Evolutionary conservation across 2,888 invertebrate genomes (phyloP).

Genomic region (Chaitophorus viminalis): DNA sequence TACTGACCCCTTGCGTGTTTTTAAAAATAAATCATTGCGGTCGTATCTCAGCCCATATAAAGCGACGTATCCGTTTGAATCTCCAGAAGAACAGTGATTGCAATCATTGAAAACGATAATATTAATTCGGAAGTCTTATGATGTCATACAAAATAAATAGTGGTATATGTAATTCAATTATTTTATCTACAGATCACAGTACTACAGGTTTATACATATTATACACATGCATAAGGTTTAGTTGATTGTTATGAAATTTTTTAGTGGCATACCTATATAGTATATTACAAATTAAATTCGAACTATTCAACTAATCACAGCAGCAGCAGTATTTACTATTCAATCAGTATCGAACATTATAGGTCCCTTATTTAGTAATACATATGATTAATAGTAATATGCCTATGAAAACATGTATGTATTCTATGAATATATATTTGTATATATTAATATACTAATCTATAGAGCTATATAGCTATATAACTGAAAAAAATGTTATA

Average conservation of each 20-base stretch:
- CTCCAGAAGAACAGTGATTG: conserved; percentile 40
- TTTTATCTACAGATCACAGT: background rate
- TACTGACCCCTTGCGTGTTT: conserved; percentile 55
- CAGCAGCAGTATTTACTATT: background rate
- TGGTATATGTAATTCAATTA: background rate
- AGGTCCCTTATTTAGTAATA: background rate
- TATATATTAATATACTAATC: too few relatives aligned
- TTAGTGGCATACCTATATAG: background rate
- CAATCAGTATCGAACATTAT: background rate
- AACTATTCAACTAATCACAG: background rate
- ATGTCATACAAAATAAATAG: background rate
- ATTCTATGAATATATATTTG: too few relatives aligned
- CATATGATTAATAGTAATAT: too few relatives aligned
- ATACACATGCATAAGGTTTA: background rate
- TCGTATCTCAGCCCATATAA: conserved; percentile 51
- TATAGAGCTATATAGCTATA: too few relatives aligned
- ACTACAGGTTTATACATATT: too few relatives aligned
- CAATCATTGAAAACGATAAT: background rate
- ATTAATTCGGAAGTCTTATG: background rate
- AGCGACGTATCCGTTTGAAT: conserved; percentile 29
- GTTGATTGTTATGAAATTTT: background rate
- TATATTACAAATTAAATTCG: too few relatives aligned
- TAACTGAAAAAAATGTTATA: too few relatives aligned
- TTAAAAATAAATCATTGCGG: conserved; percentile 59
- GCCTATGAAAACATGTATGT: too few relatives aligned